A percentile compares a stretch with the other conserved stretches of the same genome.
These are phyloP conservation scores for Tragelaphus strepsiceros DNA, from an alignment of 2,113 vertebrate species.

Conservation along the genomic window DNA sequence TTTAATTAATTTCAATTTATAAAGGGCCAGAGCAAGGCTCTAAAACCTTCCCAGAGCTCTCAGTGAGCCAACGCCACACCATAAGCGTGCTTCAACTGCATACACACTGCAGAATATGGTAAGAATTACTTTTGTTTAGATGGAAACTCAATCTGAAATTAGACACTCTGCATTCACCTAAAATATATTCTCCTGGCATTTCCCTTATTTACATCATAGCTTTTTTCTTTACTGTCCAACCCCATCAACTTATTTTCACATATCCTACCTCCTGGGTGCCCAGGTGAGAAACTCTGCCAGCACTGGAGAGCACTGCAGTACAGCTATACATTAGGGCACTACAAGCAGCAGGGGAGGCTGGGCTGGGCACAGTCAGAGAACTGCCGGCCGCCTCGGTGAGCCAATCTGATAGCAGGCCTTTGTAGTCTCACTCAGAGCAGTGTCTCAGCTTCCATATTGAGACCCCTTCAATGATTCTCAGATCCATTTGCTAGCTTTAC, in stretches of 20 bases:
- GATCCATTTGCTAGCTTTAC: constrained; percentile 34
- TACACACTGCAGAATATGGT: neutral
- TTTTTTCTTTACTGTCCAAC: neutral
- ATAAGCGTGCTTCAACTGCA: neutral
- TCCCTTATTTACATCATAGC: neutral
- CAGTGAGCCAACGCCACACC: neutral
- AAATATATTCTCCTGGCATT: constrained; percentile 61
- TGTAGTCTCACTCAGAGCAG: neutral
- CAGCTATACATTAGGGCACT: neutral
- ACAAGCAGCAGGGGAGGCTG: neutral
- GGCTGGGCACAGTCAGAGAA: neutral
- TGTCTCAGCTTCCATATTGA: constrained; percentile 45
- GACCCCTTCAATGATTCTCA: constrained; percentile 33
- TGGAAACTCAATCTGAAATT: constrained; percentile 66
- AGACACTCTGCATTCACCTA: constrained; percentile 53
- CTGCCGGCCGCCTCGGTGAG: neutral
- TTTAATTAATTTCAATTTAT: neutral
- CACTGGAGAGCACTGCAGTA: neutral
- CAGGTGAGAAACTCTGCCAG: neutral
- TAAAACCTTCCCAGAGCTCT: neutral
- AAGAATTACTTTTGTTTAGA: constrained; percentile 63
- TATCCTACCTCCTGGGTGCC: accelerated
- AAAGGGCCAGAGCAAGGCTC: neutral
- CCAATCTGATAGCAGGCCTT: constrained; percentile 53
- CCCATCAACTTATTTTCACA: neutral